Percentiles rank a stretch among this genome's conserved stretches.
phyloP scores from a whole-genome alignment of 1,140 invertebrate genomes.

The Drosophila albomicans region DNA sequence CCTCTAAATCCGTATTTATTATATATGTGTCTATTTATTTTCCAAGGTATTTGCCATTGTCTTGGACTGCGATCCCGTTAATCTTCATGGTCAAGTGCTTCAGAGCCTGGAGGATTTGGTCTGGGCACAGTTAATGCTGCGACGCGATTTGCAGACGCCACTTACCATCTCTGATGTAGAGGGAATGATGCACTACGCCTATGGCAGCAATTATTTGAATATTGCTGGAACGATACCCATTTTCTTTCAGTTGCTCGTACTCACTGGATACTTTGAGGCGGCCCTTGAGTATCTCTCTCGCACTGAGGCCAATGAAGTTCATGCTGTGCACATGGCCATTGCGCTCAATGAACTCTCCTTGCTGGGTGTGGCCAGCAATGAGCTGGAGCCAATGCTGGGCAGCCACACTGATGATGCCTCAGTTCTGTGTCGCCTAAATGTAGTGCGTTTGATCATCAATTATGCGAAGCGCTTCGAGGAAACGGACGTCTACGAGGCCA shows the following conservation, averaged over 20 bases:
- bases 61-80: not conserved
- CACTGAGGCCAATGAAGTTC: not conserved
- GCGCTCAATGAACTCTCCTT: not conserved
- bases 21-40: not conserved
- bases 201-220: not conserved
- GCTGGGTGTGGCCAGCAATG: not conserved
- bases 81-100: not conserved
- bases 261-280: constrained; percentile 11
- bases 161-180: not conserved
- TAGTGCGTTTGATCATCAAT: constrained; percentile 2
- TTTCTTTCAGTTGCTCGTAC: constrained; percentile 5
- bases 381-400: not conserved
- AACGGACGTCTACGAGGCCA: not conserved
- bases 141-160: not conserved
- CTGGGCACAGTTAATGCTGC: constrained; percentile 11
- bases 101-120: constrained; percentile 1
- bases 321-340: constrained; percentile 32
- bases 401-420: not conserved
- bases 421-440: not conserved
- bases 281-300: constrained; percentile 12
- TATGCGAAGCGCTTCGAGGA: constrained; percentile 8
- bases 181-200: not conserved
- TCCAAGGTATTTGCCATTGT: constrained; percentile 9
- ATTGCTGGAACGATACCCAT: not conserved
- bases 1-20: too few relatives aligned